These are phyloP conservation scores for Apodemia zela DNA, from an alignment of 2,888 invertebrate genomes.

Conservation along the genomic window DNA sequence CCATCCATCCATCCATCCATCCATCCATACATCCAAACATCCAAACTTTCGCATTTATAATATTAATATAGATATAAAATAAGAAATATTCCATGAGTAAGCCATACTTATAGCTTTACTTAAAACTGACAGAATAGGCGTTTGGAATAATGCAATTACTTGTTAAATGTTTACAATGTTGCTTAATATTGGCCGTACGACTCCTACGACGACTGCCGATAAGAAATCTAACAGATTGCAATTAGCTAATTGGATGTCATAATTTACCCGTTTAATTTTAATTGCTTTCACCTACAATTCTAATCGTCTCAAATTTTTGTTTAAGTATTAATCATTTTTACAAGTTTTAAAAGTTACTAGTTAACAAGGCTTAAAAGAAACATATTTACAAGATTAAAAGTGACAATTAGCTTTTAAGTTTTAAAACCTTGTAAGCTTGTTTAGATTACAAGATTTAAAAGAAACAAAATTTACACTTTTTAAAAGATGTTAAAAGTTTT, in stretches of 20 bases:
- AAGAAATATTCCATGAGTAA: not conserved
- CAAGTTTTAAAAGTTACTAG: not conserved
- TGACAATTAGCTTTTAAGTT: too few species aligned
- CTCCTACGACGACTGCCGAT: not conserved
- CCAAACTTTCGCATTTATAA: too few species aligned
- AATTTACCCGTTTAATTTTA: not conserved
- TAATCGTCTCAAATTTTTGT: not conserved
- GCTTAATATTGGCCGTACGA: not conserved
- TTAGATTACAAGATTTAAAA: too few species aligned
- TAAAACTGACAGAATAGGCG: constrained; percentile 2
- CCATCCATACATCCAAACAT: too few species aligned
- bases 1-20: too few species aligned
- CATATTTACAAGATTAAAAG: too few species aligned
- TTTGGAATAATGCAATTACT: constrained; percentile 1
- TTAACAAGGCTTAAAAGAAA: not conserved
- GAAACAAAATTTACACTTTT: too few species aligned
- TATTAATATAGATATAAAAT: too few species aligned
- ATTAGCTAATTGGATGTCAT: constrained; percentile 16
- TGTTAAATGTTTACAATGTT: constrained; percentile 1
- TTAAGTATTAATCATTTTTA: not conserved
- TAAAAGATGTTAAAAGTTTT: too few species aligned
- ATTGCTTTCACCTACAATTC: constrained; percentile 8
- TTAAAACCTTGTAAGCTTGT: too few species aligned
- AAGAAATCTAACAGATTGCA: constrained; percentile 9
- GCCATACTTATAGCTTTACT: too few species aligned